A percentile compares a stretch with the other conserved stretches of the same genome.
These are phyloP conservation scores for Haemorhous mexicanus DNA, from an alignment of 2,113 vertebrate genomes.

Conservation along the genomic window DNA sequence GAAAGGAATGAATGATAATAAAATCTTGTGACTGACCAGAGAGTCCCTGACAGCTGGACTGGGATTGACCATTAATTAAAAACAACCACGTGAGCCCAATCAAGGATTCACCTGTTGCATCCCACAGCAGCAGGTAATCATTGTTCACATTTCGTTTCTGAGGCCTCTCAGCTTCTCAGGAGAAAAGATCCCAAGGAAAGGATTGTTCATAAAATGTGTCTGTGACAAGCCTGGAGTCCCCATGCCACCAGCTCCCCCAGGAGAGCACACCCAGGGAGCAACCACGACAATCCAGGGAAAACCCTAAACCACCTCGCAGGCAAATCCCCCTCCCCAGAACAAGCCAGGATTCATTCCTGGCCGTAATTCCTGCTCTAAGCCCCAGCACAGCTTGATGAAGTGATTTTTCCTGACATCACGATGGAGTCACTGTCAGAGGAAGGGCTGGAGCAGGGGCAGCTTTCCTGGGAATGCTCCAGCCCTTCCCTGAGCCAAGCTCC, in stretches of 20 bases:
- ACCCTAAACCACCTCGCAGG: neutral
- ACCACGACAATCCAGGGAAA: neutral
- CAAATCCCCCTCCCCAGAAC: neutral
- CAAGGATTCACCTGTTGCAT: too few species aligned
- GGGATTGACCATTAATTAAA: too few species aligned
- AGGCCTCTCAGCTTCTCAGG: too few species aligned
- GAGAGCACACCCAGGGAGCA: neutral
- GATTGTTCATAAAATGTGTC: too few species aligned
- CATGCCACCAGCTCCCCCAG: neutral
- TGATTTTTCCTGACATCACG: neutral
- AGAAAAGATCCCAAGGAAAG: too few species aligned
- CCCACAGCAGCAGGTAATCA: too few species aligned
- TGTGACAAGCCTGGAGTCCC: neutral
- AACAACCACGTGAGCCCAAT: too few species aligned
- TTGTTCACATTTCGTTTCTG: too few species aligned
- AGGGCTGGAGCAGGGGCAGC: neutral
- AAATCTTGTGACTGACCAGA: too few species aligned
- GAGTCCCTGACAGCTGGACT: too few species aligned
- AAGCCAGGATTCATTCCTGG: neutral
- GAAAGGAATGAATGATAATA: too few species aligned
- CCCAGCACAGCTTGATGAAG: neutral
- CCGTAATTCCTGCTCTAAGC: neutral
- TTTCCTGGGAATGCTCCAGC: neutral
- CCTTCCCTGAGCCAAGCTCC: neutral
- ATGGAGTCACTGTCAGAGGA: neutral